Conservation (phyloP, 2,888 invertebrate species). For the Tachina grossa region DNA sequence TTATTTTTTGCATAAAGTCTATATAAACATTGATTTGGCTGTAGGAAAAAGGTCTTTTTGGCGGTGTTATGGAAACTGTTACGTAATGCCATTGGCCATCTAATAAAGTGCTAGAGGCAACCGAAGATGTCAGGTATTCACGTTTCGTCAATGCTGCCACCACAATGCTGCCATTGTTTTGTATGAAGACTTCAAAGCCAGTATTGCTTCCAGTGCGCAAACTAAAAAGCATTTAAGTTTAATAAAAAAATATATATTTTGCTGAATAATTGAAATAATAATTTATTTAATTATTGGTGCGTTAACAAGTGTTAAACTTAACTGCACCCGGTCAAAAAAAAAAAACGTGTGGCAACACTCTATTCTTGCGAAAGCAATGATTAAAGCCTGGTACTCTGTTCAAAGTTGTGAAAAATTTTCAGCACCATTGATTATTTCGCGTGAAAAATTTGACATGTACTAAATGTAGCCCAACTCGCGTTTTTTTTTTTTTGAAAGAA, state of each 20-base stretch:
- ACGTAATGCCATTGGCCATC: conserved; percentile 85
- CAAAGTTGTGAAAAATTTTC: too few relatives aligned
- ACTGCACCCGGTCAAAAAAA: too few relatives aligned
- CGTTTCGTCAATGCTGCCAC: conserved; percentile 85
- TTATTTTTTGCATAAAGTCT: conserved; percentile 84
- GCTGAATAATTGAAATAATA: background rate
- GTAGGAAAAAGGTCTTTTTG: conserved; percentile 85
- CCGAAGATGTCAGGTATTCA: conserved; percentile 84
- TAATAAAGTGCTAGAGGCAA: conserved; percentile 82
- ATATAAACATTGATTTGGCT: conserved; percentile 85
- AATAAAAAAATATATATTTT: background rate
- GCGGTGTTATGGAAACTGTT: conserved; percentile 83
- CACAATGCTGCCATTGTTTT: conserved; percentile 84
- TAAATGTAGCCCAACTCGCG: too few relatives aligned
- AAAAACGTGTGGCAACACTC: too few relatives aligned
- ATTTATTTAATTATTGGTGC: too few relatives aligned
- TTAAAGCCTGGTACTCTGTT: too few relatives aligned
- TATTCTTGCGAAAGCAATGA: too few relatives aligned
- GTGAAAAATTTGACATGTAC: too few relatives aligned
- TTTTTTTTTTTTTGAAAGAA: too few relatives aligned
- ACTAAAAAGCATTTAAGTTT: conserved; percentile 78
- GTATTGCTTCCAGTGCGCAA: conserved; percentile 83
- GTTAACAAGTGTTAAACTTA: too few relatives aligned
- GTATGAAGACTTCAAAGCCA: conserved; percentile 86
- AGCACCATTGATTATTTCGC: too few relatives aligned